These are phyloP conservation scores for Proterorhinus semilunaris DNA, from an alignment of 2,113 vertebrate genomes.

Conservation along the genomic window DNA sequence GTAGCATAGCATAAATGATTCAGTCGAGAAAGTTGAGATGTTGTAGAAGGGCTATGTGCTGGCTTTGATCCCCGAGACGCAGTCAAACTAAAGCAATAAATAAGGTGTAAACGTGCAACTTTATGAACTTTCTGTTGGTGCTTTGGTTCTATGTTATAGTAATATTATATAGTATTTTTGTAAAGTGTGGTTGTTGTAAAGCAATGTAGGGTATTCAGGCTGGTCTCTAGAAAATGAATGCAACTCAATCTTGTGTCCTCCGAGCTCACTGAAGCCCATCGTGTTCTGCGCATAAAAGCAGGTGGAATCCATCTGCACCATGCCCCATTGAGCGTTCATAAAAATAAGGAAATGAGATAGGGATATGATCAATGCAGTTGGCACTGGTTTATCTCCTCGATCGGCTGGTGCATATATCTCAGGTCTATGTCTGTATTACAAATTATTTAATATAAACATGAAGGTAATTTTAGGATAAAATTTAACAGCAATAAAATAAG, in stretches of 20 bases:
- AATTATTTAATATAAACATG: not conserved
- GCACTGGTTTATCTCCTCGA: slow-evolving; percentile 52
- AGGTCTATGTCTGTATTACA: slow-evolving; percentile 11
- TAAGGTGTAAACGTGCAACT: not conserved
- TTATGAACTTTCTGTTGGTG: too few relatives aligned
- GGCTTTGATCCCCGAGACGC: not conserved
- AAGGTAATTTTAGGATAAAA: not conserved
- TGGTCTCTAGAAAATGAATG: not conserved
- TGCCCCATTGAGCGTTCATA: slow-evolving; percentile 58
- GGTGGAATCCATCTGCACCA: slow-evolving; percentile 51
- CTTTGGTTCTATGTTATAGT: too few relatives aligned
- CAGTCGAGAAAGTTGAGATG: slow-evolving; percentile 1
- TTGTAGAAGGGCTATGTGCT: not conserved
- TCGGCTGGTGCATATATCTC: slow-evolving; percentile 42
- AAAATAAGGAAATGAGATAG: slow-evolving; percentile 68
- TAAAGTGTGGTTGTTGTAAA: not conserved
- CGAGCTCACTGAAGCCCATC: not conserved
- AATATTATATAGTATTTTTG: too few relatives aligned
- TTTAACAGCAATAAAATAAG: not conserved
- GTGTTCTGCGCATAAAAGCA: slow-evolving; percentile 19
- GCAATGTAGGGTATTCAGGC: not conserved
- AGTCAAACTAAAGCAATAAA: not conserved
- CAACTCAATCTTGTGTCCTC: slow-evolving; percentile 1
- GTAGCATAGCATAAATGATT: slow-evolving; percentile 6
- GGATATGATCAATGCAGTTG: slow-evolving; percentile 60